Evolutionary conservation across 2,888 invertebrate genomes (phyloP).

Genomic region (Agrotis ipsilon): DNA sequence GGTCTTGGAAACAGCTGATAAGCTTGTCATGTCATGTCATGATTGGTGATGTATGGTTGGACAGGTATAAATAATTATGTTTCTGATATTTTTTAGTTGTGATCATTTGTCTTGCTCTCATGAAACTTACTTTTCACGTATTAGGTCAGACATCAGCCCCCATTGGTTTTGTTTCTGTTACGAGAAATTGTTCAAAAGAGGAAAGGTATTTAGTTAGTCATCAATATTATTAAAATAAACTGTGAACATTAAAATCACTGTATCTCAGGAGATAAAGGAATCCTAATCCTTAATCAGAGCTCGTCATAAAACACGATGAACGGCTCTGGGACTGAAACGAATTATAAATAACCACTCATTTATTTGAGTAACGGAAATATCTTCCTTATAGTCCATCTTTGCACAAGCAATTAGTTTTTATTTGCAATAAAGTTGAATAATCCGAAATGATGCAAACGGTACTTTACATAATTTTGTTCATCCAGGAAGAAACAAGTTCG

Average conservation of each 20-base stretch:
- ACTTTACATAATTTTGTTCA: constrained; percentile 40
- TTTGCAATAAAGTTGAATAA: constrained; percentile 41
- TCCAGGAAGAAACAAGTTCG: constrained; percentile 50
- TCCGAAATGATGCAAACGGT: constrained; percentile 34
- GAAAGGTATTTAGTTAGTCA: background rate
- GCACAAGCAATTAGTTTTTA: constrained; percentile 42
- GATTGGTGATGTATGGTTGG: background rate
- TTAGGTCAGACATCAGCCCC: too few relatives aligned
- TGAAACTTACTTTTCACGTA: background rate
- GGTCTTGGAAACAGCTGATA: background rate
- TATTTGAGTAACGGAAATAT: constrained; percentile 40
- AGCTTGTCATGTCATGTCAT: background rate
- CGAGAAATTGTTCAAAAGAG: background rate
- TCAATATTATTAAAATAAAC: constrained; percentile 1
- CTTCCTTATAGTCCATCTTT: constrained; percentile 41
- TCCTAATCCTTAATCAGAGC: constrained; percentile 17
- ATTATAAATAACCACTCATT: constrained; percentile 43
- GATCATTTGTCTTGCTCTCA: background rate
- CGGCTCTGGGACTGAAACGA: constrained; percentile 19
- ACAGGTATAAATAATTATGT: background rate
- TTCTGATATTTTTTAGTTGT: constrained; percentile 3
- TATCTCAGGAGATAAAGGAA: constrained; percentile 5
- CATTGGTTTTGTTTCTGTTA: background rate
- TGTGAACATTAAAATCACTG: constrained; percentile 4
- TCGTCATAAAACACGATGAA: constrained; percentile 39